phyloP scores from a whole-genome alignment of 2,113 vertebrate species.

The Emydocephalus ijimae region DNA sequence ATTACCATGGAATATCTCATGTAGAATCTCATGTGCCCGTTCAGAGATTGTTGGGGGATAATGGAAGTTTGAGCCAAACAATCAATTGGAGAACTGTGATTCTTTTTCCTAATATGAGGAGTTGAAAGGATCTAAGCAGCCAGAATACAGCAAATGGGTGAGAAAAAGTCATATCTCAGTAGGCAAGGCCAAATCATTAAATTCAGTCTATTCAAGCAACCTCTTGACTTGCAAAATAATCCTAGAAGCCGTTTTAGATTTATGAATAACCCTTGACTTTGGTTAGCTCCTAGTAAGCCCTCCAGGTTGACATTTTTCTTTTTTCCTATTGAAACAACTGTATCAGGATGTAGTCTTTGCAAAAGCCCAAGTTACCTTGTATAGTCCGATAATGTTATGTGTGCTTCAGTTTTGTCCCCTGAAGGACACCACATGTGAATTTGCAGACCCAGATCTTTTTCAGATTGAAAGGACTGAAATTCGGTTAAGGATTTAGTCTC shows the following conservation, averaged over 20 bases:
- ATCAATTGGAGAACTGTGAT: not conserved
- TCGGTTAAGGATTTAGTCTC: not conserved
- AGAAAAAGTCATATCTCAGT: not conserved
- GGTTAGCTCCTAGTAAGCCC: not conserved
- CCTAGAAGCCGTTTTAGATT: not conserved
- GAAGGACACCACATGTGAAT: not conserved
- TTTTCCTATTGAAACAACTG: not conserved
- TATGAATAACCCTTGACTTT: not conserved
- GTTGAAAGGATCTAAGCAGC: not conserved
- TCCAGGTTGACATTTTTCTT: not conserved
- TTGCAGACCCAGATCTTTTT: not conserved
- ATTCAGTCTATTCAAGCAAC: not conserved
- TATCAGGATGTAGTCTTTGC: not conserved
- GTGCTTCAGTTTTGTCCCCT: not conserved
- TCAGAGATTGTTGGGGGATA: not conserved
- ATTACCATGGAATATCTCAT: not conserved
- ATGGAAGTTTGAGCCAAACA: not conserved
- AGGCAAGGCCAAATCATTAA: not conserved
- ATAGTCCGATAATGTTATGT: not conserved
- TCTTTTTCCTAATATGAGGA: not conserved
- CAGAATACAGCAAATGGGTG: not conserved
- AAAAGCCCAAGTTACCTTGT: not conserved
- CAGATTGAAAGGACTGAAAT: not conserved
- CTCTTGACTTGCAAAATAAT: not conserved
- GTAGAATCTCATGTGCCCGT: not conserved